Percentiles rank a stretch among this genome's conserved stretches.
Evolutionary conservation across 2,113 vertebrate genomes (phyloP).

Genomic region (Menura novaehollandiae): DNA sequence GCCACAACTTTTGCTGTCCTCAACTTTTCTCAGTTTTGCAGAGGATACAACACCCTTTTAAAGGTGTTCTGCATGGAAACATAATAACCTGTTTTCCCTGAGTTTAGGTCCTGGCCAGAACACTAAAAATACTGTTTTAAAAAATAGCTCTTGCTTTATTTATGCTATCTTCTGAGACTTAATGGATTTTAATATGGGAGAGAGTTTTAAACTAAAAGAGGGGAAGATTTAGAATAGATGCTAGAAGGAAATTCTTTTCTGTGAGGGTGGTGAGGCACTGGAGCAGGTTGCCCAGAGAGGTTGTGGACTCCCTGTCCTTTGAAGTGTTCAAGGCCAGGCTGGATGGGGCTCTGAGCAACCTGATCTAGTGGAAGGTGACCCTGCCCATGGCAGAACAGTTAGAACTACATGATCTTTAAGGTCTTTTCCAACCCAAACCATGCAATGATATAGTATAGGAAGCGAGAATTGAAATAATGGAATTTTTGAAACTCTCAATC

Average conservation of each 20-base stretch:
- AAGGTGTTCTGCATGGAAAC: neutral
- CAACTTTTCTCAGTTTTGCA: neutral
- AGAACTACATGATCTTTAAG: neutral
- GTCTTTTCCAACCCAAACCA: neutral
- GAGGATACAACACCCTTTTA: neutral
- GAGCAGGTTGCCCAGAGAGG: neutral
- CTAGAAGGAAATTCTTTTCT: neutral
- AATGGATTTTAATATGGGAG: neutral
- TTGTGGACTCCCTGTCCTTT: neutral
- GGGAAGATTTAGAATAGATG: neutral
- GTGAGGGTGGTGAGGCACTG: neutral
- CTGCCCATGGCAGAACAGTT: accelerated
- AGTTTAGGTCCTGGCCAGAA: neutral
- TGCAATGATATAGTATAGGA: neutral
- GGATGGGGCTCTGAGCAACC: neutral
- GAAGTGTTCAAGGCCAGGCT: neutral
- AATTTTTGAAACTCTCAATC: neutral
- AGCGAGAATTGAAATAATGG: neutral
- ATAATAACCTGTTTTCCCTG: neutral
- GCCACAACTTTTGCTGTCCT: neutral
- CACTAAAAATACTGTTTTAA: neutral
- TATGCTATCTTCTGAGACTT: neutral
- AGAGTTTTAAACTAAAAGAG: neutral
- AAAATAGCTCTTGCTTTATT: neutral
- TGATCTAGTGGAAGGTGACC: neutral